Evolutionary conservation across 92 coral and sea anemone genomes (phyloP), one percentile per base, ranked within the genome.

Genomic region (Palythoa caribaeorum): DNA sequence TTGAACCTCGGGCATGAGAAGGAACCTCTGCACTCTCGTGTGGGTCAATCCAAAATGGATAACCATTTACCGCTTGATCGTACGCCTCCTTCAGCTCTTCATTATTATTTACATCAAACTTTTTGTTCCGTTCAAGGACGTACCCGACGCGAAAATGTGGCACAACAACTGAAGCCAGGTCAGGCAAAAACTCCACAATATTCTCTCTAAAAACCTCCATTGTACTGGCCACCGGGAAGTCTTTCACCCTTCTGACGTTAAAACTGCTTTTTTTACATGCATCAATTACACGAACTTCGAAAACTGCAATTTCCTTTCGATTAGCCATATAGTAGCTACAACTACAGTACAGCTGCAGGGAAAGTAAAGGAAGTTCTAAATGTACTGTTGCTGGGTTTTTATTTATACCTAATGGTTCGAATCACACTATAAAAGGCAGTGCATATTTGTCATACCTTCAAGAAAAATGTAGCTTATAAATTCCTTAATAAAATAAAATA

Each of bases 31-130:
- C 83, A 50, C 66, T 50, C 39, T 50, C 83, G 66, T 77, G 66
- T n/a, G 83, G 83, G 63, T 77, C 83, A 77, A 77, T 77, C 83
- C 81, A 76, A 54, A 76, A 38, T 28, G 81, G 81, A 54, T 76
- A 76, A 76, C 81, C 51, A 76, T 54, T 39, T 16, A 39, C 36
- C 59, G 81, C 81, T 47, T 76, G 55, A 54, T 76, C 81, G 17
- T 14, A 76, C 36, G 59, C 81, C 51, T 76, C 36, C 38, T 40
- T 55, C 62, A 77, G 83, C 66, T 47, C 83, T 40, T 77, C 83
- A 77, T 50, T 55, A 15, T 55, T 77, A 38, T 71, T 71, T 71
- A 21, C n/a, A 40, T 50, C 16, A 47, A 40, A 62, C 20, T 77
- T 77, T 55, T 77, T 77, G 37, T 77, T 77, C 66, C 83, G 83